Evolutionary conservation across 1,140 invertebrate genomes (phyloP), one percentile per base, ranked within the genome.

Genomic region (Muscidifurax raptorellus): DNA sequence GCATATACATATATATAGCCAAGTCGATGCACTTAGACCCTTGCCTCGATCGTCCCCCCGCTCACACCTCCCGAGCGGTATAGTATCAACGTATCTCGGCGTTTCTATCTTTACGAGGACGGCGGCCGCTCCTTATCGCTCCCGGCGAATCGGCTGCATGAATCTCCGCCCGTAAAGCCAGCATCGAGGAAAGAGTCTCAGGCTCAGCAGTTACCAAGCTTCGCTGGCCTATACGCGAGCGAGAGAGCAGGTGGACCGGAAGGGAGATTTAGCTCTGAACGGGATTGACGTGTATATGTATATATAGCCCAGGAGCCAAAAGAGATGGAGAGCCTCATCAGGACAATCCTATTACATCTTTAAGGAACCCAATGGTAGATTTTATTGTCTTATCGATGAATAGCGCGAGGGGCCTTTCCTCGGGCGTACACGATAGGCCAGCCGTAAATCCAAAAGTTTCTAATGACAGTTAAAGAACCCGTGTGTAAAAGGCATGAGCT

Each of bases 21-120:
- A 59, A 59, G 15, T 6, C 64, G 7, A 27, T 13, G 9, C 2
- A 47, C 52, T 80, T 80, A 40, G n/a, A n/a, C n/a, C n/a, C n/a
- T n/a, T 47, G 47, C 15, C 36, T 13, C n/a, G n/a, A n/a, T n/a
- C n/a, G n/a, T n/a, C 18, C 22, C 12, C 25, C 28, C 27, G 18
- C 66, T n/a, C 59, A 25, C 66, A 47, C 27, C 27, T 72, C 30
- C 47, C 30, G 52, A 82, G 30, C 81, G n/a, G n/a, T n/a, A n/a
- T 67, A 22, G 74, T 59, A 22, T 74, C 22, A 10, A 12, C 7
- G 67, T 86, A 88, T 87, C 87, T 86, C 75, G 40, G n/a, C 44
- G 78, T 66, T 72, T 85, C 85, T 82, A 88, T 88, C 88, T 87
- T 88, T 88, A 87, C 86, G 87, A 87, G 83, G 15, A 40, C 28